These are phyloP conservation scores for Oophaga sylvatica DNA, from an alignment of 2,797 vertebrate species.

Conservation along the genomic window DNA sequence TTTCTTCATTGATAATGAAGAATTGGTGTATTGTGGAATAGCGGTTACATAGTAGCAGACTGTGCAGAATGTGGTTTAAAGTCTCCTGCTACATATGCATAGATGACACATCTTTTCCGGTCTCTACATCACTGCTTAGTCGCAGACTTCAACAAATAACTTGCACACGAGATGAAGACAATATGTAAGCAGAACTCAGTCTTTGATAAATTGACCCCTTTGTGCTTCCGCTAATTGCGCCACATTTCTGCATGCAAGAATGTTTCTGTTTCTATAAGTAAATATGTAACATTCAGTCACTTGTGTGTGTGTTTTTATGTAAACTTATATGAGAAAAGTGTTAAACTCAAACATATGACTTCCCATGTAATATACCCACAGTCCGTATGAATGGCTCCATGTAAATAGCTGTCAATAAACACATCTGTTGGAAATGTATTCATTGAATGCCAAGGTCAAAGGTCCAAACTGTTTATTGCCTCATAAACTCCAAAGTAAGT, in stretches of 20 bases:
- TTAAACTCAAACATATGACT: conserved; percentile 58
- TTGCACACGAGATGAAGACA: conserved; percentile 26
- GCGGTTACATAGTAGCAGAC: neutral
- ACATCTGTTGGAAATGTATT: conserved; percentile 82
- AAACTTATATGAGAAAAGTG: conserved; percentile 40
- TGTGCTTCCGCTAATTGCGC: conserved; percentile 24
- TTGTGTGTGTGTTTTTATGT: conserved; percentile 40
- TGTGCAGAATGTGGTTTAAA: neutral
- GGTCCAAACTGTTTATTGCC: conserved; percentile 82
- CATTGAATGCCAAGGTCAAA: conserved; percentile 82
- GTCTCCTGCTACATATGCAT: neutral
- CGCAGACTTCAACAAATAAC: conserved; percentile 36
- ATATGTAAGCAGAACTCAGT: conserved; percentile 21
- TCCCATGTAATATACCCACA: conserved; percentile 42
- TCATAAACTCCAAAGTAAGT: conserved; percentile 84
- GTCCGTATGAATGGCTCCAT: conserved; percentile 74
- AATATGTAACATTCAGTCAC: conserved; percentile 44
- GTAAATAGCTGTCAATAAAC: conserved; percentile 85
- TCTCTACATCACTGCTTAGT: neutral
- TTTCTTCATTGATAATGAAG: neutral
- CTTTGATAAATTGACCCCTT: conserved; percentile 41
- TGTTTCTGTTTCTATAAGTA: conserved; percentile 36
- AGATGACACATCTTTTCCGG: neutral
- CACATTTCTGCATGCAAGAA: conserved; percentile 26
- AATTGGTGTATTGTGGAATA: neutral